Evolutionary conservation across 2,113 vertebrate species (phyloP).

Genomic region (Hippocampus barbouri): DNA sequence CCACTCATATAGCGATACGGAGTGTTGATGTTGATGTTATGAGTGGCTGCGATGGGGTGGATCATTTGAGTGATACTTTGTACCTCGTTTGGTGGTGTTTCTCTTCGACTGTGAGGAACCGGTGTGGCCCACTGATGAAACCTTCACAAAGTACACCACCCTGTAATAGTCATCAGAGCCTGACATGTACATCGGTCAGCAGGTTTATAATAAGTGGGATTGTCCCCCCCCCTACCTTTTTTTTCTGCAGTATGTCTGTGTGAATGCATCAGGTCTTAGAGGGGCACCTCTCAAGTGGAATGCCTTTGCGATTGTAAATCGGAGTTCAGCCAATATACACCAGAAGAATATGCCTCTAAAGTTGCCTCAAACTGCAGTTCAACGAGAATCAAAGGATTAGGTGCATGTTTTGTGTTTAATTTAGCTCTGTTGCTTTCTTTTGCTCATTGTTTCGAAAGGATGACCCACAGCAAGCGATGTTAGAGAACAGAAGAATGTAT

Average conservation of each 20-base stretch:
- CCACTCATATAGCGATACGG: constrained; percentile 59
- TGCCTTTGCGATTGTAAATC: neutral
- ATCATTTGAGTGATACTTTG: constrained; percentile 57
- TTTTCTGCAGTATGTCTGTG: neutral
- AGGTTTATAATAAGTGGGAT: neutral
- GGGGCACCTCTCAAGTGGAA: neutral
- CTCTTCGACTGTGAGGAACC: constrained; percentile 27
- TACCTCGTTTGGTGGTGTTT: constrained; percentile 13
- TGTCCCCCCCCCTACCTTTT: neutral
- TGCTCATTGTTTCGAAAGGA: too few relatives aligned
- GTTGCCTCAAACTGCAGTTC: neutral
- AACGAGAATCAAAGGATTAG: too few relatives aligned
- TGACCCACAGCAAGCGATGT: too few relatives aligned
- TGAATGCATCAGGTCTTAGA: neutral
- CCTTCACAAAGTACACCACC: neutral
- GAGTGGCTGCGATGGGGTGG: constrained; percentile 55
- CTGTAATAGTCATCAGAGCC: neutral
- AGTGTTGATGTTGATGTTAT: constrained; percentile 53
- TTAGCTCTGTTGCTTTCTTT: too few relatives aligned
- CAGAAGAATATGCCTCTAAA: neutral
- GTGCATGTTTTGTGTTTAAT: too few relatives aligned
- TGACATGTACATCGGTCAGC: constrained; percentile 15
- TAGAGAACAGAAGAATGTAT: too few relatives aligned
- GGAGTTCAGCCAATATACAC: neutral
- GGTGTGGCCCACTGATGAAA: constrained; percentile 4